Conservation (phyloP, 2,113 vertebrate genomes). For the Apteryx mantelli region DNA sequence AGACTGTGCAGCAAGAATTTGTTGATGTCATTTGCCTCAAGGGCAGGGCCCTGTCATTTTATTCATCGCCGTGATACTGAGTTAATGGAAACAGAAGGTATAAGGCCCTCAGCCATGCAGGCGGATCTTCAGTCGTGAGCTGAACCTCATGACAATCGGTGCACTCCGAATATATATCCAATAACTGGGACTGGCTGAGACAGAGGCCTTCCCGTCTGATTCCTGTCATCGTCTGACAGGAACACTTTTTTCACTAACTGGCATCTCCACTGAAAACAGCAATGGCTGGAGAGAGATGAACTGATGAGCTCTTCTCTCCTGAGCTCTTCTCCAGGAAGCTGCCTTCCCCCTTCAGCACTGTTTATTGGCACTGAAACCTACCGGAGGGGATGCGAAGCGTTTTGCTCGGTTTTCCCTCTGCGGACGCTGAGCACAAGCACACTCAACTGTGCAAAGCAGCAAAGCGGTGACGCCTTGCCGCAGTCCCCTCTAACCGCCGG, state of each 20-base stretch:
- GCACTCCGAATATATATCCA: not conserved
- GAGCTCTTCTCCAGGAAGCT: not conserved
- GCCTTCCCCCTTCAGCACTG: not conserved
- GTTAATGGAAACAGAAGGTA: not conserved
- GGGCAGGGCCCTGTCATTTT: not conserved
- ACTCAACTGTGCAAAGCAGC: not conserved
- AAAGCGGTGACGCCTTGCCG: not conserved
- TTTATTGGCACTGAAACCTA: not conserved
- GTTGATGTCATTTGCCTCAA: not conserved
- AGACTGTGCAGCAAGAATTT: not conserved
- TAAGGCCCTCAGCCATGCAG: not conserved
- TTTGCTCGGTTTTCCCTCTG: not conserved
- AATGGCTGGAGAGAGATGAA: not conserved
- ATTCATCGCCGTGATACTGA: not conserved
- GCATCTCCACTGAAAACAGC: not conserved
- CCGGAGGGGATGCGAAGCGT: not conserved
- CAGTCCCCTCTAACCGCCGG: not conserved
- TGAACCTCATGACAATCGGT: not conserved
- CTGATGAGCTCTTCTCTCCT: not conserved
- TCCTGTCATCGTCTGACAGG: not conserved
- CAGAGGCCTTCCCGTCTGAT: not conserved
- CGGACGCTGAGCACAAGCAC: not conserved
- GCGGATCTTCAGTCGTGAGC: not conserved
- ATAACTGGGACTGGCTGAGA: not conserved
- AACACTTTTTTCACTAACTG: not conserved